Evolutionary conservation across 2,113 vertebrate genomes (phyloP).

Genomic region (Nicator chloris): DNA sequence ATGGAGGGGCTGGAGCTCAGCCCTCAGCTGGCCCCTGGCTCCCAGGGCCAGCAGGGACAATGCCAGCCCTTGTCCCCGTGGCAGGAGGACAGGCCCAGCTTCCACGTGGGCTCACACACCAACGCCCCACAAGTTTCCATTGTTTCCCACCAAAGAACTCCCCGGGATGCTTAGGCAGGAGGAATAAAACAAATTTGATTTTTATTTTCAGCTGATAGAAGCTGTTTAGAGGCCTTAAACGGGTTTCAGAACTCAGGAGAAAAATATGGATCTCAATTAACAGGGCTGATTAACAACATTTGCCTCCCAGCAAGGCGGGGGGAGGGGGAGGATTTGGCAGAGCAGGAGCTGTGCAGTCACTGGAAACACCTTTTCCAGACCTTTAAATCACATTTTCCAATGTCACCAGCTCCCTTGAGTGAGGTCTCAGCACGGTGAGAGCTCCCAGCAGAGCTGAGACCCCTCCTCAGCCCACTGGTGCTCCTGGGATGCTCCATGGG

Average conservation of each 20-base stretch:
- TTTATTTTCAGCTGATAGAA: not conserved
- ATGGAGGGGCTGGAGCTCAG: not conserved
- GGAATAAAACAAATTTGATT: not conserved
- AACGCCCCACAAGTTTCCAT: not conserved
- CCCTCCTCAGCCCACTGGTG: not conserved
- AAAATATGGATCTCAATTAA: constrained; percentile 5
- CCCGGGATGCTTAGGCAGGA: not conserved
- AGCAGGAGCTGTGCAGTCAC: not conserved
- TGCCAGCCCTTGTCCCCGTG: not conserved
- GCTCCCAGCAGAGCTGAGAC: not conserved
- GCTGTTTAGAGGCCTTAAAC: not conserved
- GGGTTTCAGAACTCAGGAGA: not conserved
- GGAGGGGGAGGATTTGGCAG: not conserved
- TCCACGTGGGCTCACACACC: not conserved
- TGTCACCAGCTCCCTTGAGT: not conserved
- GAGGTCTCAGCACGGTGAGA: accelerated
- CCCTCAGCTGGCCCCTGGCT: not conserved
- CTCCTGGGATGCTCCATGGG: not conserved
- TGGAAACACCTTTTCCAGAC: not conserved
- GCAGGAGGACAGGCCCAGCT: not conserved
- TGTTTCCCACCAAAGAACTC: not conserved
- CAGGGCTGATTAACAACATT: constrained; percentile 8
- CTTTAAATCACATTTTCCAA: not conserved
- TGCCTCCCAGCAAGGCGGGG: not conserved
- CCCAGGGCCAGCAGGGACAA: not conserved